phyloP scores from a whole-genome alignment of 2,113 vertebrate species.

The Chrysochloris asiatica region DNA sequence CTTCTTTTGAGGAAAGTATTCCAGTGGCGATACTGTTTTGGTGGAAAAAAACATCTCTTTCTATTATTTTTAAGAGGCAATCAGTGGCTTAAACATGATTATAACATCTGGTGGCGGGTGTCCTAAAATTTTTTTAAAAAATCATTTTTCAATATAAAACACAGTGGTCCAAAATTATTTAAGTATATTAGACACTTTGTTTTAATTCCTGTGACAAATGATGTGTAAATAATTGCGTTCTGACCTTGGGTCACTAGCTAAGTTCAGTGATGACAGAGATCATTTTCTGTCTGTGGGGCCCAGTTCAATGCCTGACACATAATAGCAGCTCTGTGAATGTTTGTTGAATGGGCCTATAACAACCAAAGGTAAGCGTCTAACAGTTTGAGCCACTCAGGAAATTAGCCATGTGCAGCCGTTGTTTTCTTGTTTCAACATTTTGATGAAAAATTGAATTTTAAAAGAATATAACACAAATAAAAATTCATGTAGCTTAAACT shows the following conservation, averaged over 20 bases:
- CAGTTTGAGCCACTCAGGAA: constrained; percentile 20
- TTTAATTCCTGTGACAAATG: neutral
- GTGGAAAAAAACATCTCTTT: neutral
- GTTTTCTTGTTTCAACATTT: constrained; percentile 19
- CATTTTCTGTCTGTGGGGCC: neutral
- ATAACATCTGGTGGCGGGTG: neutral
- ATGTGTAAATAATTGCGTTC: neutral
- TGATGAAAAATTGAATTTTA: neutral
- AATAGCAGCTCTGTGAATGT: neutral
- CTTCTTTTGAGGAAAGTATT: constrained; percentile 20
- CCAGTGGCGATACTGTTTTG: constrained; percentile 2
- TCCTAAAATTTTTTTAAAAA: neutral
- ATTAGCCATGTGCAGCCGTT: neutral
- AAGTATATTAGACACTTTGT: neutral
- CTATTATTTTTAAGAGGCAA: neutral
- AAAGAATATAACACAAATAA: constrained; percentile 32
- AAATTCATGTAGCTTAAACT: constrained; percentile 9
- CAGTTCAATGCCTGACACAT: neutral
- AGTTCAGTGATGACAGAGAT: neutral
- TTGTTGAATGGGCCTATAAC: neutral
- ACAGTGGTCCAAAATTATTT: neutral
- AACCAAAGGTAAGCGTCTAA: neutral
- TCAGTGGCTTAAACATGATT: neutral
- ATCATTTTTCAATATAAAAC: neutral
- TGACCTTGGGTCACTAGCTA: neutral